Evolutionary conservation across 2,113 vertebrate species (phyloP).

Genomic region (Mungos mungo): DNA sequence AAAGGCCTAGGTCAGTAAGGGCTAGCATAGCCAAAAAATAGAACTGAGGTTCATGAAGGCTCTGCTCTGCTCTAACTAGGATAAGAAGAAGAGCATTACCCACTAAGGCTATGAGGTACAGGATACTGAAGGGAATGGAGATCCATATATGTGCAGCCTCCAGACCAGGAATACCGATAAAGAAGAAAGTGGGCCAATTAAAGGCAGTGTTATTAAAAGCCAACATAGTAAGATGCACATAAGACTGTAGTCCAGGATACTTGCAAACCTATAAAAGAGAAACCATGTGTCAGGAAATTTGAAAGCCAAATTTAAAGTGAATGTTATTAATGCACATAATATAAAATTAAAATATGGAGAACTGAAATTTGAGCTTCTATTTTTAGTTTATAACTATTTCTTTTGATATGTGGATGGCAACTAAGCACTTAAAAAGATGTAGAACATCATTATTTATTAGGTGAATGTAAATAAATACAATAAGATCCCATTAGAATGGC

Average conservation of each 20-base stretch:
- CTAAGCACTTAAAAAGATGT: background rate
- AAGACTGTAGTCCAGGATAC: background rate
- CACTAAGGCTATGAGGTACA: constrained; percentile 44
- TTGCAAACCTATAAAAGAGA: background rate
- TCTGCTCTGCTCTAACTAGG: constrained; percentile 26
- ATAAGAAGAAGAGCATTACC: constrained; percentile 67
- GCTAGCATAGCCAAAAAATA: constrained; percentile 68
- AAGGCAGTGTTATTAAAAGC: background rate
- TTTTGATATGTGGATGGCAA: background rate
- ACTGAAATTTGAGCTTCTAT: background rate
- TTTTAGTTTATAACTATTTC: background rate
- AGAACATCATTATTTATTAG: background rate
- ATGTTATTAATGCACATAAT: background rate
- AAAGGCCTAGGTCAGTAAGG: constrained; percentile 69
- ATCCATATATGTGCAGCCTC: constrained; percentile 41
- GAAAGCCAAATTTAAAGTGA: background rate
- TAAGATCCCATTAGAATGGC: background rate
- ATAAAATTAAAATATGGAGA: background rate
- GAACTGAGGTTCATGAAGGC: constrained; percentile 70
- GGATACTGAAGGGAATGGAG: constrained; percentile 59
- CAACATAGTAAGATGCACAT: background rate
- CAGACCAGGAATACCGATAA: constrained; percentile 48
- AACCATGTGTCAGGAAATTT: background rate
- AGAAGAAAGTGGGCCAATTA: constrained; percentile 11
- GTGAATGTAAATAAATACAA: background rate